Conservation (phyloP, 1,140 invertebrate species). For the Nymphalis io region DNA sequence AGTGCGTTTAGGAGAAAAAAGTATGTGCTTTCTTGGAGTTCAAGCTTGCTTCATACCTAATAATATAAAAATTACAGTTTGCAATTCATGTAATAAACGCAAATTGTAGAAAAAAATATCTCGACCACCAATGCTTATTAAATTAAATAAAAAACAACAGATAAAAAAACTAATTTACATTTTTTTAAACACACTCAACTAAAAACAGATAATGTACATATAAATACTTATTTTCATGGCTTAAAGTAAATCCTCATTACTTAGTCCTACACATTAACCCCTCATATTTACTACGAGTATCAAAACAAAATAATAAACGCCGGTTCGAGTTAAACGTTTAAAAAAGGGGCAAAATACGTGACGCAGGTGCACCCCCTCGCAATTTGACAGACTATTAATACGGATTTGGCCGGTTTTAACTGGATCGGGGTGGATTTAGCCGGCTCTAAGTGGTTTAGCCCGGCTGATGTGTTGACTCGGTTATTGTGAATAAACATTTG, state of each 20-base stretch:
- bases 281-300: conserved; percentile 5
- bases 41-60: too few relatives aligned
- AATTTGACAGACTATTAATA: conserved; percentile 79
- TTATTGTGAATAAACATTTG: conserved; percentile 24
- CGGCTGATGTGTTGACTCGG: conserved; percentile 46
- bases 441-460: conserved; percentile 59
- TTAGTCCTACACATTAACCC: neutral
- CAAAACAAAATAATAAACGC: conserved; percentile 25
- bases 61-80: too few relatives aligned
- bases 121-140: too few relatives aligned
- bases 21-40: too few relatives aligned
- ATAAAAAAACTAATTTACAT: too few relatives aligned
- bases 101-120: too few relatives aligned
- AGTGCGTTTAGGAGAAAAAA: too few relatives aligned
- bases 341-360: conserved; percentile 43
- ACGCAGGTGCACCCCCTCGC: conserved; percentile 60
- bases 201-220: too few relatives aligned
- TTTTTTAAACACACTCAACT: too few relatives aligned
- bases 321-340: conserved; percentile 22
- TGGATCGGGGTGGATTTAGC: conserved; percentile 60
- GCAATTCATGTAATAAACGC: too few relatives aligned
- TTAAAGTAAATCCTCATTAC: neutral
- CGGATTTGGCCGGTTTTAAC: conserved; percentile 68
- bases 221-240: neutral
- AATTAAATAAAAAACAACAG: too few relatives aligned